phyloP scores from a whole-genome alignment of 2,113 vertebrate species.

The Puffinus mauretanicus region DNA sequence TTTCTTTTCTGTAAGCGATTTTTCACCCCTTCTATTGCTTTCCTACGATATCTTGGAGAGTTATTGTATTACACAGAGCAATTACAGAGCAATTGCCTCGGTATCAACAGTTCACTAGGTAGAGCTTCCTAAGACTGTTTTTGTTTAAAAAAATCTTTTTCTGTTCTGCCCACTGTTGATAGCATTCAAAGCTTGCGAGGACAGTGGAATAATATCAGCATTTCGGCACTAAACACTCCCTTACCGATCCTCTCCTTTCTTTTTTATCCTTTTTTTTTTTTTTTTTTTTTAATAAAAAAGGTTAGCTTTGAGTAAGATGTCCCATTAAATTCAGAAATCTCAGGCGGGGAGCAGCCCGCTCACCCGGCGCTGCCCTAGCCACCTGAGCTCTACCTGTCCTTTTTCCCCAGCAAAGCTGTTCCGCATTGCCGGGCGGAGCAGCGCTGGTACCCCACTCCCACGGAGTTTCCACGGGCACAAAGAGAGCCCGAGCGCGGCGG shows the following conservation, averaged over 20 bases:
- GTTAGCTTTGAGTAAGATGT: neutral
- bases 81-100: neutral
- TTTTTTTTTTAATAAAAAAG: no score
- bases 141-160: neutral
- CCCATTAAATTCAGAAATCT: neutral
- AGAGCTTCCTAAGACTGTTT: neutral
- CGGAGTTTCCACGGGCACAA: neutral
- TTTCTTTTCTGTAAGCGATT: neutral
- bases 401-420: neutral
- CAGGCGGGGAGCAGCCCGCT: neutral
- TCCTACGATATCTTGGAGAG: neutral
- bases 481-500: neutral
- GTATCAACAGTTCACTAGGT: neutral
- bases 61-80: neutral
- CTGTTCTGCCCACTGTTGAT: neutral
- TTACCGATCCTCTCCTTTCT: neutral
- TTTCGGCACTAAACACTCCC: neutral
- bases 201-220: neutral
- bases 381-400: neutral
- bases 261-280: neutral
- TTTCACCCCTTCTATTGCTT: neutral
- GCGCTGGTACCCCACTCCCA: neutral
- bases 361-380: neutral
- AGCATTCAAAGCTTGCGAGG: neutral
- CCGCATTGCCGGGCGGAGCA: neutral